Percentiles rank a stretch among this genome's conserved stretches.
Evolutionary conservation across 1,140 invertebrate genomes (phyloP).

Genomic region (Augochlora pura): DNA sequence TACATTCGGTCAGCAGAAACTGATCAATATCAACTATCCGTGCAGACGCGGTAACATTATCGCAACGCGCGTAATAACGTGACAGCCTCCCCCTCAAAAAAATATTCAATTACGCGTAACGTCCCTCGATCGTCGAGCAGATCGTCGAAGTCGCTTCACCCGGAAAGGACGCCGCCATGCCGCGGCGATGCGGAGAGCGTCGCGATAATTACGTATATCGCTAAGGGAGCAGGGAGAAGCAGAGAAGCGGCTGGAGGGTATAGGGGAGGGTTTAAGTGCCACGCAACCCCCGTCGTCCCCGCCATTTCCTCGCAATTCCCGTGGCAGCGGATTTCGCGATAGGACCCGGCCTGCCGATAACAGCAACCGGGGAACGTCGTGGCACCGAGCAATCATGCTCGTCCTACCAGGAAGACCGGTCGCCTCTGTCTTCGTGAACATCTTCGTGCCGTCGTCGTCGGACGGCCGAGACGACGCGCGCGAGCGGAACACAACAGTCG

Average conservation of each 20-base stretch:
- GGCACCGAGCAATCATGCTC: conserved; percentile 31
- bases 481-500: not conserved
- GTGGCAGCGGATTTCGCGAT: conserved; percentile 50
- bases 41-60: not conserved
- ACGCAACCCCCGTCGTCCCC: conserved; percentile 1
- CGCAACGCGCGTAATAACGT: not conserved
- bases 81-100: not conserved
- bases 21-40: not conserved
- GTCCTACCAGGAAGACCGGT: conserved; percentile 47
- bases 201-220: conserved; percentile 45
- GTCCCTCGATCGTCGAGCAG: not conserved
- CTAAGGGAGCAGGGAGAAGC: not conserved
- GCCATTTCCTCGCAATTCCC: conserved; percentile 26
- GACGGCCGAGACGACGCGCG: not conserved
- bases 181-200: conserved; percentile 1
- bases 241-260: not conserved
- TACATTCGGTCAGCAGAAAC: too few relatives aligned
- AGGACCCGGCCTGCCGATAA: conserved; percentile 22
- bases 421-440: conserved; percentile 32
- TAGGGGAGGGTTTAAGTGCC: not conserved
- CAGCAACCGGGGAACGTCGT: conserved; percentile 9
- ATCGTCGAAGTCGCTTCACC: not conserved
- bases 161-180: not conserved
- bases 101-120: conserved; percentile 23
- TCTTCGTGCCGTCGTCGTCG: conserved; percentile 2